Conservation (phyloP, 2,888 invertebrate species). For the Helobdella robusta region DNA sequence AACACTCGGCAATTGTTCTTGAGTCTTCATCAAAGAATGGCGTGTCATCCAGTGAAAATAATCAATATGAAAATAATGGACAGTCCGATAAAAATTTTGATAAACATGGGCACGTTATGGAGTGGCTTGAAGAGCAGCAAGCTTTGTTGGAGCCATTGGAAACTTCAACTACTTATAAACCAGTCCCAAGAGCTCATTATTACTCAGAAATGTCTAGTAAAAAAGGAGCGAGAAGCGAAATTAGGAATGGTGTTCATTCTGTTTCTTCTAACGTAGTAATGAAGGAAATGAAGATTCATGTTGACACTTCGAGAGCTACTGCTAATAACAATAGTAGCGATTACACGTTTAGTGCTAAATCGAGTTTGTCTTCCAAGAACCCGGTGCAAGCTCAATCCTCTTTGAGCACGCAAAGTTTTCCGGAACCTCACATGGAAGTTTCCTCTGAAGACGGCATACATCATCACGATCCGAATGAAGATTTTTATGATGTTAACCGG, state of each 20-base stretch:
- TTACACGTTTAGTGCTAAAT: background rate
- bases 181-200: too few species aligned
- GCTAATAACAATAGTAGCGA: background rate
- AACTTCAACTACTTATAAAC: too few species aligned
- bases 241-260: background rate
- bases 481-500: constrained; percentile 21
- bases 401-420: constrained; percentile 23
- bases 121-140: constrained; percentile 31
- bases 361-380: constrained; percentile 2
- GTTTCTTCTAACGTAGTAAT: background rate
- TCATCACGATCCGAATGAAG: background rate
- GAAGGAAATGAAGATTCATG: constrained; percentile 10
- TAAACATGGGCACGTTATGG: constrained; percentile 28
- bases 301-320: constrained; percentile 1
- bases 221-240: background rate
- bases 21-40: background rate
- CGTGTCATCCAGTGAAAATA: constrained; percentile 12
- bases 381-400: constrained; percentile 19
- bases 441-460: constrained; percentile 12
- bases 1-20: background rate
- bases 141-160: constrained; percentile 25
- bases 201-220: too few species aligned
- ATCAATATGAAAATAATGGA: background rate
- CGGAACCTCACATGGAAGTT: constrained; percentile 19
- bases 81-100: constrained; percentile 4